Conservation (phyloP, 1,140 invertebrate genomes). For the Trinorchestia longiramus region DNA sequence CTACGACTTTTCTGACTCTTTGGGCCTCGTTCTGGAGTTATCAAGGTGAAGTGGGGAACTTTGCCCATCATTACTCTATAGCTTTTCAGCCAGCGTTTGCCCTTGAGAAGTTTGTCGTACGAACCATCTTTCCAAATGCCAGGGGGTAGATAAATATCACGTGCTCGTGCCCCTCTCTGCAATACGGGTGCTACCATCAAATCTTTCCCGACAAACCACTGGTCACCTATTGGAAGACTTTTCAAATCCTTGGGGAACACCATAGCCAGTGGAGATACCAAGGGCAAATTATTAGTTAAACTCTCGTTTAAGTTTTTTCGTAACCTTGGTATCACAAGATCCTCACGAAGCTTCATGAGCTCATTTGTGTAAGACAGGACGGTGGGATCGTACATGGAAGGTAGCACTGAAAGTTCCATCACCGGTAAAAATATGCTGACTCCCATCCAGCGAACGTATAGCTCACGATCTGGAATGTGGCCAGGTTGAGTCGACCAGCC, state of each 20-base stretch:
- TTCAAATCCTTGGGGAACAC: conserved; percentile 83
- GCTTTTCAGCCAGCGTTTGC: conserved; percentile 82
- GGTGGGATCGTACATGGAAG: conserved; percentile 57
- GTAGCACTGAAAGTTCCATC: conserved; percentile 75
- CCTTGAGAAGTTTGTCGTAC: conserved; percentile 84
- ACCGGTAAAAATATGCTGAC: conserved; percentile 91
- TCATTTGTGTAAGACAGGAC: conserved; percentile 39
- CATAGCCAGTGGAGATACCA: conserved; percentile 93
- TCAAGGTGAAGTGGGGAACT: conserved; percentile 56
- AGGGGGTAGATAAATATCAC: conserved; percentile 86
- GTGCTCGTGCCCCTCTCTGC: conserved; percentile 75
- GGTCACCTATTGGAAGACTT: conserved; percentile 83
- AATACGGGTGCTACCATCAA: conserved; percentile 92
- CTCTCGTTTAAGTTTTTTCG: conserved; percentile 75
- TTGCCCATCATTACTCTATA: conserved; percentile 59
- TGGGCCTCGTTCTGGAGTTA: not conserved
- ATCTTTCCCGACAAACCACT: conserved; percentile 92
- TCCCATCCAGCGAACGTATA: conserved; percentile 95
- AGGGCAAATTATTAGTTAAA: conserved; percentile 82
- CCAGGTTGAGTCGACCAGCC: conserved; percentile 58
- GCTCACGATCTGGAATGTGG: conserved; percentile 81
- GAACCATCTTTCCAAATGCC: conserved; percentile 92
- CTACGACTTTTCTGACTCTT: not conserved
- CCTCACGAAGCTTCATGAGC: conserved; percentile 46
- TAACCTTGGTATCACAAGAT: conserved; percentile 67